Conservation (phyloP, 2,113 vertebrate genomes). For the Actenoides hombroni region DNA sequence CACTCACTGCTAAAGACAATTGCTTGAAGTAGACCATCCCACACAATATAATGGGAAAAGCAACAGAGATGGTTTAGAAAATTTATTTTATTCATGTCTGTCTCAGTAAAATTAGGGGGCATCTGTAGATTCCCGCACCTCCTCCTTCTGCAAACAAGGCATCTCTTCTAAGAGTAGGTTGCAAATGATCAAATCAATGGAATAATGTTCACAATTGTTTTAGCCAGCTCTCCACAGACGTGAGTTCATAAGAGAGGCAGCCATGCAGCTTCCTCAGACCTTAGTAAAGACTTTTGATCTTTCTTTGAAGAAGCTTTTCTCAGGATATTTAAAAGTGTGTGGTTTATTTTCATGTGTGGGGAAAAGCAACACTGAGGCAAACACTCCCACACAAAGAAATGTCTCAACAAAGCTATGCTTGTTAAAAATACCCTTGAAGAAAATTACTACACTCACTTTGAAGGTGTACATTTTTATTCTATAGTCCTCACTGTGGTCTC, state of each 20-base stretch:
- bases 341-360: slow-evolving; percentile 52
- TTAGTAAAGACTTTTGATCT: slow-evolving; percentile 64
- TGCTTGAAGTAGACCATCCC: not conserved
- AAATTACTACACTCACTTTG: slow-evolving; percentile 5
- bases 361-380: not conserved
- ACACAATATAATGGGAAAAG: not conserved
- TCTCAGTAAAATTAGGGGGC: not conserved
- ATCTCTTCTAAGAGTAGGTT: not conserved
- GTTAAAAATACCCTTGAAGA: slow-evolving; percentile 26
- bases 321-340: slow-evolving; percentile 60
- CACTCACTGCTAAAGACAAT: not conserved
- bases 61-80: not conserved
- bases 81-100: not conserved
- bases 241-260: slow-evolving; percentile 56
- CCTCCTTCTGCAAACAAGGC: not conserved
- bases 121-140: not conserved
- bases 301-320: slow-evolving; percentile 62
- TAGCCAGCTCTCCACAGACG: slow-evolving; percentile 18
- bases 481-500: not conserved
- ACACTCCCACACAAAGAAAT: slow-evolving; percentile 48
- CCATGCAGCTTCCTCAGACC: slow-evolving; percentile 40
- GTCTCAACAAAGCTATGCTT: slow-evolving; percentile 9
- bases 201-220: slow-evolving; percentile 10
- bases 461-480: not conserved
- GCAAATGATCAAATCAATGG: not conserved